These are phyloP conservation scores for Macropus fuliginosus DNA, from an alignment of 2,797 vertebrate species.

Conservation along the genomic window DNA sequence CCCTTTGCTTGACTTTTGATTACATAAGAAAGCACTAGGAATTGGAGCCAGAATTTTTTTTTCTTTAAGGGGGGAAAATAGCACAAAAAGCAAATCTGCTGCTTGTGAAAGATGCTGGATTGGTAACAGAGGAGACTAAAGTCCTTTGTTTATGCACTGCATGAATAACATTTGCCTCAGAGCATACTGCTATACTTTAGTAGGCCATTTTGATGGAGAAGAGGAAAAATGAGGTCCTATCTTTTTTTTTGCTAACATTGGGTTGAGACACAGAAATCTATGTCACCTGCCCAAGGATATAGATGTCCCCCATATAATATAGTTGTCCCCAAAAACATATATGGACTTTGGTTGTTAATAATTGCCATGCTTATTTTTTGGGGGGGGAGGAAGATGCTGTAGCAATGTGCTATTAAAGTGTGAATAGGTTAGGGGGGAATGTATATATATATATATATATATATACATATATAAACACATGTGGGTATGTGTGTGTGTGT, in stretches of 20 bases:
- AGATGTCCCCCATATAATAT: not conserved
- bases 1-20: conserved; percentile 77
- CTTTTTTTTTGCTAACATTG: not conserved
- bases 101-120: conserved; percentile 47
- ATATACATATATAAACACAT: not conserved
- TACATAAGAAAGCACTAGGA: conserved; percentile 70
- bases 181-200: not conserved
- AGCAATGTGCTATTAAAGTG: not conserved
- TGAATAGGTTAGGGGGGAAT: not conserved
- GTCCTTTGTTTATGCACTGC: conserved; percentile 20
- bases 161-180: conserved; percentile 47
- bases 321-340: not conserved
- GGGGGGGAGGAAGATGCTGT: not conserved
- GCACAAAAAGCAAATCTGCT: conserved; percentile 35
- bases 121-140: conserved; percentile 56
- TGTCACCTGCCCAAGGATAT: not conserved
- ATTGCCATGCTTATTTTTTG: not conserved
- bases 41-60: conserved; percentile 64
- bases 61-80: not conserved
- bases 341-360: not conserved
- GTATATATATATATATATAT: too few relatives aligned
- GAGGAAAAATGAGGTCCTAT: conserved; percentile 10
- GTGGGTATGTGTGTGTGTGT: too few relatives aligned
- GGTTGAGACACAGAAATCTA: not conserved
- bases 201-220: conserved; percentile 1